Evolutionary conservation across 1,140 invertebrate species (phyloP).

Genomic region (Drosophila parabipectinata): DNA sequence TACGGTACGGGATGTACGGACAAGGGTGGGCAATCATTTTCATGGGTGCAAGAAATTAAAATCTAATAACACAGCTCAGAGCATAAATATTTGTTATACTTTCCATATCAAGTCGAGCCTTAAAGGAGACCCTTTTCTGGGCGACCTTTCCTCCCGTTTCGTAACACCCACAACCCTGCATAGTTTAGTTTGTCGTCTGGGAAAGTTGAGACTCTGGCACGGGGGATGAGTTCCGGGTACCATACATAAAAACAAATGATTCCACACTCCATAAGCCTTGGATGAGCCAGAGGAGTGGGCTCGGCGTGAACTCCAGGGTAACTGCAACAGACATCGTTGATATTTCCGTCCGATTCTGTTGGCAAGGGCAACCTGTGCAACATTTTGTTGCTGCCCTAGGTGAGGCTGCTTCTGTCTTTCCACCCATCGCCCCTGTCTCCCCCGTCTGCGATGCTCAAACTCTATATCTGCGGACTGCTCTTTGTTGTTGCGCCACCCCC

Average conservation of each 20-base stretch:
- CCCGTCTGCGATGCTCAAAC: slow-evolving; percentile 45
- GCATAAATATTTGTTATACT: slow-evolving; percentile 82
- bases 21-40: slow-evolving; percentile 39
- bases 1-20: not conserved
- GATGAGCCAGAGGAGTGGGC: not conserved
- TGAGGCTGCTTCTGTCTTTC: slow-evolving; percentile 57
- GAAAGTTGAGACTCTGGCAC: slow-evolving; percentile 2
- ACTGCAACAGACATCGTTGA: slow-evolving; percentile 69
- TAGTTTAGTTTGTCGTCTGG: slow-evolving; percentile 58
- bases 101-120: slow-evolving; percentile 56
- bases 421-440: slow-evolving; percentile 1
- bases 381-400: slow-evolving; percentile 52
- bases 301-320: slow-evolving; percentile 24
- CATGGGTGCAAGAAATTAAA: slow-evolving; percentile 81
- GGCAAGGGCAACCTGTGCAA: slow-evolving; percentile 74
- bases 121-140: not conserved
- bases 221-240: slow-evolving; percentile 24
- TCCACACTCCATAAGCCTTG: slow-evolving; percentile 59
- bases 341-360: slow-evolving; percentile 45
- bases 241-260: slow-evolving; percentile 74
- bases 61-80: slow-evolving; percentile 81
- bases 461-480: slow-evolving; percentile 56
- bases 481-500: slow-evolving; percentile 58
- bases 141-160: slow-evolving; percentile 16
- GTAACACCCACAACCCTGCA: slow-evolving; percentile 47